Percentiles rank a stretch among this genome's conserved stretches.
These are phyloP conservation scores for Nymphalis urticae DNA, from an alignment of 2,888 invertebrate species.

Conservation along the genomic window DNA sequence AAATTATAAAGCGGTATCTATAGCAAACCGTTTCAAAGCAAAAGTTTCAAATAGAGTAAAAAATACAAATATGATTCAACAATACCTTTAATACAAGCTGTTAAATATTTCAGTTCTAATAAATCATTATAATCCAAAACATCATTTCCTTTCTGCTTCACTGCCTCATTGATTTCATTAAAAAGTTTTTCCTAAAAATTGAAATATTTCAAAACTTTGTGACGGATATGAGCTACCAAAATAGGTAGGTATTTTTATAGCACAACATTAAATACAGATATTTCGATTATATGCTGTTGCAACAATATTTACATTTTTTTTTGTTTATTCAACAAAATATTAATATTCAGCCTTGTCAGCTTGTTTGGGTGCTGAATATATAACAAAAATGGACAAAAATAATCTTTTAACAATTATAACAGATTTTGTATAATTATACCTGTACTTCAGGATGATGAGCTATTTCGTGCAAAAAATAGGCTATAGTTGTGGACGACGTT, in stretches of 20 bases:
- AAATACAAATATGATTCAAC: background rate
- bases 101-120: conserved; percentile 59
- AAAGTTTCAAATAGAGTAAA: no score
- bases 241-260: no score
- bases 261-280: no score
- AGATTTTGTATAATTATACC: conserved; percentile 43
- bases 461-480: conserved; percentile 58
- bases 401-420: background rate
- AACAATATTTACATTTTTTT: no score
- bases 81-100: conserved; percentile 60
- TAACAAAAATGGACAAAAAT: no score
- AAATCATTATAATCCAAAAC: conserved; percentile 63
- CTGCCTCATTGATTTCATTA: conserved; percentile 54
- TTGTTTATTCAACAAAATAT: no score
- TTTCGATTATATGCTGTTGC: no score
- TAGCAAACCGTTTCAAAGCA: no score
- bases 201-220: background rate
- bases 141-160: conserved; percentile 52
- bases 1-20: no score
- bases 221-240: no score
- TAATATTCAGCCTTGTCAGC: no score
- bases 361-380: no score
- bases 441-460: conserved; percentile 62
- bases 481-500: conserved; percentile 61
- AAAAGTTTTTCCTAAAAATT: conserved; percentile 57